phyloP scores from a whole-genome alignment of 2,113 vertebrate species.

The Mola mola region DNA sequence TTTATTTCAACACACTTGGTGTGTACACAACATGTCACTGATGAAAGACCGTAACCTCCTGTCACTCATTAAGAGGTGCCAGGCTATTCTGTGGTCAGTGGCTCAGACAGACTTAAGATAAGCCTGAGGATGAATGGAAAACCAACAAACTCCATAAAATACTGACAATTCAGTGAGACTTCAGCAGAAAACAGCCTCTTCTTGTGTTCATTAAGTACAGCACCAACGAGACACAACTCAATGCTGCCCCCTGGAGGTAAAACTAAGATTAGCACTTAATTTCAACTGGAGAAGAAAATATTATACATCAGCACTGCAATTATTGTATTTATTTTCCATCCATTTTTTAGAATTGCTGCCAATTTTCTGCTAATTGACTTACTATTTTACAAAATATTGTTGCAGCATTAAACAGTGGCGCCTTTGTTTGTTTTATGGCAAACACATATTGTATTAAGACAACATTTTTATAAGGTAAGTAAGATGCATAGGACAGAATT shows the following conservation, averaged over 20 bases:
- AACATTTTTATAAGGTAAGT: no score
- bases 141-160: neutral
- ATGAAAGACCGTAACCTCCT: constrained; percentile 2
- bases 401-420: no score
- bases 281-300: neutral
- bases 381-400: no score
- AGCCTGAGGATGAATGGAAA: neutral
- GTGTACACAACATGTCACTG: constrained; percentile 23
- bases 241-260: constrained; percentile 53
- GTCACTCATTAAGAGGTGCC: neutral
- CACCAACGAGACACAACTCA: no score
- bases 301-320: no score
- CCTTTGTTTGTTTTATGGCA: no score
- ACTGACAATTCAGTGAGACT: neutral
- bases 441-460: no score
- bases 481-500: no score
- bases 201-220: neutral
- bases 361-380: no score
- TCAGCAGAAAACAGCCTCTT: neutral
- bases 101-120: neutral
- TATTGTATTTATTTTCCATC: no score
- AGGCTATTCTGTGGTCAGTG: neutral
- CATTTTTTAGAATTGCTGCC: no score
- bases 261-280: neutral
- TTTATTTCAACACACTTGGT: constrained; percentile 20